phyloP scores from a whole-genome alignment of 2,888 invertebrate genomes.

The Pardosa pseudoannulata region DNA sequence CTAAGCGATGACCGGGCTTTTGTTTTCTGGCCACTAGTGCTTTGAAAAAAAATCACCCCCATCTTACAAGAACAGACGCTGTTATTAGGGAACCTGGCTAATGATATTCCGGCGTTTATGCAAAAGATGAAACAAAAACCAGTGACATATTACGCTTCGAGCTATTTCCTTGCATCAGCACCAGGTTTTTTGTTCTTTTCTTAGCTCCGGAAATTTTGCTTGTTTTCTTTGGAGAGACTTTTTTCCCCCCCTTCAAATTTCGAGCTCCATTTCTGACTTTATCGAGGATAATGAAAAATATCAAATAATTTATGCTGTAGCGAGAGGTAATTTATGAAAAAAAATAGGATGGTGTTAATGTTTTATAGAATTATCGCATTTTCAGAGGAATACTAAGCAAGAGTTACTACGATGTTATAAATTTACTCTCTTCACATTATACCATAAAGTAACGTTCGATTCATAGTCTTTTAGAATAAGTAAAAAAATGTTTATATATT shows the following conservation, averaged over 20 bases:
- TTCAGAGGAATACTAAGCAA: no score
- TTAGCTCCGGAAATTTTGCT: slow-evolving; percentile 32
- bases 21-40: slow-evolving; percentile 59
- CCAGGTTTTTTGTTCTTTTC: slow-evolving; percentile 26
- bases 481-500: no score
- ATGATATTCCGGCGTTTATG: slow-evolving; percentile 71
- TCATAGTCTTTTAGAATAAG: no score
- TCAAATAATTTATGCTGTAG: slow-evolving; percentile 49
- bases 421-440: no score
- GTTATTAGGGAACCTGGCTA: slow-evolving; percentile 64
- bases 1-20: slow-evolving; percentile 66
- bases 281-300: slow-evolving; percentile 38
- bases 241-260: slow-evolving; percentile 21
- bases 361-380: no score
- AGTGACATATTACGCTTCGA: slow-evolving; percentile 66
- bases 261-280: slow-evolving; percentile 47
- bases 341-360: no score
- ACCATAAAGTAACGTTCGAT: no score
- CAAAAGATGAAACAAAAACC: slow-evolving; percentile 63
- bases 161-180: slow-evolving; percentile 59
- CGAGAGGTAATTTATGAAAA: background rate
- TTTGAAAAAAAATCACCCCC: slow-evolving; percentile 47
- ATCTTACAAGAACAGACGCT: slow-evolving; percentile 64
- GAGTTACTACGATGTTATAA: no score
- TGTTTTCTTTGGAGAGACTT: slow-evolving; percentile 41